These are phyloP conservation scores for Ptyas mucosa DNA, from an alignment of 2,113 vertebrate species.

Conservation along the genomic window DNA sequence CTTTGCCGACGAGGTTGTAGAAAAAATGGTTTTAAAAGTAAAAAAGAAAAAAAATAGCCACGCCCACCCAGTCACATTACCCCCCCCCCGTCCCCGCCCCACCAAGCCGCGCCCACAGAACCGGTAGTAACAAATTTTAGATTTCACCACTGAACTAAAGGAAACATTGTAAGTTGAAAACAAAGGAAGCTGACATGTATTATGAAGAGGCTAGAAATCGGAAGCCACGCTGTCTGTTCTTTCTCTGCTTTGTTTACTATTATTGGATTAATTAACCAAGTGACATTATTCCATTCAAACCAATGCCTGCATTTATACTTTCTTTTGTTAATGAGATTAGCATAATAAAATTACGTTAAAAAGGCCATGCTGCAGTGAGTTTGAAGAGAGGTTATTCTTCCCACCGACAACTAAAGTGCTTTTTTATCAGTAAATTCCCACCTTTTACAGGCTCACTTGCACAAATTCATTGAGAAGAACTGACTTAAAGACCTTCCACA, in stretches of 20 bases:
- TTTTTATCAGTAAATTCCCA: slow-evolving; percentile 35
- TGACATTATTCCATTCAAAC: background rate
- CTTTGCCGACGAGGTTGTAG: no score
- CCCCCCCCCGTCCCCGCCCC: no score
- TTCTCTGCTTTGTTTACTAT: background rate
- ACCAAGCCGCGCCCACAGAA: no score
- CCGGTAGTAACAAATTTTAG: no score
- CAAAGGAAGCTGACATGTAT: background rate
- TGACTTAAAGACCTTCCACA: background rate
- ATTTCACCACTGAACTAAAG: no score
- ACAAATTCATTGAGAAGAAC: background rate
- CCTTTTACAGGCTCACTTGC: slow-evolving; percentile 38
- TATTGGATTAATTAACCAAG: background rate
- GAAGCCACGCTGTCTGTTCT: background rate
- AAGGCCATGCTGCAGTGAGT: slow-evolving; percentile 3
- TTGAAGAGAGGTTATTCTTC: slow-evolving; percentile 30
- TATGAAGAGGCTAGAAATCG: background rate
- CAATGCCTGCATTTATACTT: background rate
- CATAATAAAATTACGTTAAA: slow-evolving; percentile 23
- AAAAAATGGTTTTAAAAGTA: no score
- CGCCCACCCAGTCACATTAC: no score
- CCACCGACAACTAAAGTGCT: background rate
- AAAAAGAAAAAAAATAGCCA: no score
- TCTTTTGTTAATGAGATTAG: background rate
- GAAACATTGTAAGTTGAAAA: no score